A percentile compares a stretch with the other conserved stretches of the same genome.
Conservation (phyloP, 30 jellyfish, hydroid and myxozoan species). For the Hydractinia echinata region DNA sequence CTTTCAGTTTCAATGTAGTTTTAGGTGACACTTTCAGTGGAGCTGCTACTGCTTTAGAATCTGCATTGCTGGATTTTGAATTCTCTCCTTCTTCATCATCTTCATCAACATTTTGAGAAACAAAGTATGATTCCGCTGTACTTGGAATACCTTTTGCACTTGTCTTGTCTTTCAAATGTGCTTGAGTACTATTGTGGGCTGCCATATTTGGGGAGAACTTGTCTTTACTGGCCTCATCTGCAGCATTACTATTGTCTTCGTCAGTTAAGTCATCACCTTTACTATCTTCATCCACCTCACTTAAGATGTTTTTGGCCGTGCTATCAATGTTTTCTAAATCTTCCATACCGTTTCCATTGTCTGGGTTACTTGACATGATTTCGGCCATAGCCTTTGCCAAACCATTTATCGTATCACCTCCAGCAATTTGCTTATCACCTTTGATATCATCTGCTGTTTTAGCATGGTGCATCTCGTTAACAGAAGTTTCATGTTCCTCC, state of each 20-base stretch:
- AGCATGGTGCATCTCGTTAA: not conserved
- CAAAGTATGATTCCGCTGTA: conserved; percentile 11
- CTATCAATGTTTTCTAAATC: conserved; percentile 22
- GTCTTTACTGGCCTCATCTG: not conserved
- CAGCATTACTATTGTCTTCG: not conserved
- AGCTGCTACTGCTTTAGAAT: not conserved
- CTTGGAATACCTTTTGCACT: conserved; percentile 1
- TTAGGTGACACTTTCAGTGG: conserved; percentile 9
- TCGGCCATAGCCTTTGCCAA: conserved; percentile 20
- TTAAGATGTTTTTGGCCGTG: conserved; percentile 20
- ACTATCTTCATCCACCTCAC: conserved; percentile 21
- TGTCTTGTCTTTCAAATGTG: not conserved
- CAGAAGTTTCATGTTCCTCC: too few relatives aligned
- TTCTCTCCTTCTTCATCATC: not conserved
- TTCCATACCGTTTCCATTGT: conserved; percentile 7
- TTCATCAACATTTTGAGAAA: not conserved
- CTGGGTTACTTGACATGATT: not conserved
- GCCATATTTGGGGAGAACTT: not conserved
- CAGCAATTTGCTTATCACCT: too few relatives aligned
- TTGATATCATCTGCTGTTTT: conserved; percentile 5
- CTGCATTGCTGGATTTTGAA: not conserved
- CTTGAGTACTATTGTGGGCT: too few relatives aligned
- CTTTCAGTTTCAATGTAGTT: not conserved
- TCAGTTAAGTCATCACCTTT: not conserved
- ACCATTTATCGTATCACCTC: not conserved